Evolutionary conservation across 2,888 invertebrate genomes (phyloP), one percentile per base, ranked within the genome.

Genomic region (Drosophila helvetica): DNA sequence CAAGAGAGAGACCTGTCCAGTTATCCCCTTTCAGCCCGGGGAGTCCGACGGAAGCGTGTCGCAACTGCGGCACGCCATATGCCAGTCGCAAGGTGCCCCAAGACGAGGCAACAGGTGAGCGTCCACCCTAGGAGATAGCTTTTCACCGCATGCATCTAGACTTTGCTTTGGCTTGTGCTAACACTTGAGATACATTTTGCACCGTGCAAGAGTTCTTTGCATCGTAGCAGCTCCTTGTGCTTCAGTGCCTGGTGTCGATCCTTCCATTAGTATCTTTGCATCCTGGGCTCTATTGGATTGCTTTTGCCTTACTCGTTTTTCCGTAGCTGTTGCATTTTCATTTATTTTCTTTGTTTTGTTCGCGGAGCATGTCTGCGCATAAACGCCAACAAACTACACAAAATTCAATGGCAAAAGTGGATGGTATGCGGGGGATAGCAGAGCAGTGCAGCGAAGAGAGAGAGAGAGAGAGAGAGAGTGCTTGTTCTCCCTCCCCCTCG

Each of bases 1-100:
- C 56, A 3, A 42, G 42, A 43, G 55, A 43, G 52, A 17, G 27
- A 25, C 55, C 48, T 19, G n/a, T n/a, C 22, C 43, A 42, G 3
- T 42, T 25, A 1, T 46, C 22, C 30, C 3, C 22, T 65, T 71
- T 42, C 25, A 69, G 64, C 19, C 19, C 30, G n/a, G 59, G 42
- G 12, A 19, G 17, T n/a, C 17, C 18, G 38, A 45, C 48, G 68
- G 69, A 66, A 65, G 55, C 62, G n/a, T 84, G 84, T 64, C 66
- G 55, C 47, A 74, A 88, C 48, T 84, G 89, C 47, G 87, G 87
- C 58, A 85, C 85, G 50, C 84, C 89, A 43, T 86, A 51, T 66
- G 65, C 69, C 22, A 50, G 30, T 19, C 73, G 84, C 27, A 65
- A 66, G 55, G 58, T 66, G 33, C 51, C 47, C 8, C 67, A 59